phyloP scores from a whole-genome alignment of 2,797 vertebrate genomes.

The Anabacerthia variegaticeps region DNA sequence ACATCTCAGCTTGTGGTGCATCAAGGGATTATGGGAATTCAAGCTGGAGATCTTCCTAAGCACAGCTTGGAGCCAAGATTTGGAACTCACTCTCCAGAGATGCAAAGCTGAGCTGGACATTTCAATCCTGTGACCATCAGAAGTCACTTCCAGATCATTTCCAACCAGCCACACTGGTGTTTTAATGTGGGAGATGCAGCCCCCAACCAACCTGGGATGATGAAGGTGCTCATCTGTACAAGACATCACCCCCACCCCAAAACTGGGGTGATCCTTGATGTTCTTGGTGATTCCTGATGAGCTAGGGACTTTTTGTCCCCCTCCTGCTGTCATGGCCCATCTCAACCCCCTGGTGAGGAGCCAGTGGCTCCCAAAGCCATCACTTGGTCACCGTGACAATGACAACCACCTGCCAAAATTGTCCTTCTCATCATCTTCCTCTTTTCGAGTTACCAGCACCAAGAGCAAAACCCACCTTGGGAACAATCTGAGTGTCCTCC shows the following conservation, averaged over 20 bases:
- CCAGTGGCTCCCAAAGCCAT: not conserved
- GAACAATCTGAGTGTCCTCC: not conserved
- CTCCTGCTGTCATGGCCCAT: not conserved
- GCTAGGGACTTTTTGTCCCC: not conserved
- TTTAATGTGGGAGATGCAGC: fast-evolving
- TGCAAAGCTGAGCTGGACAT: not conserved
- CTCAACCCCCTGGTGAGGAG: fast-evolving
- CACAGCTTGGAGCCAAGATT: fast-evolving
- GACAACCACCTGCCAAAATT: not conserved
- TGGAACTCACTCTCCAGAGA: not conserved
- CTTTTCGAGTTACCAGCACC: not conserved
- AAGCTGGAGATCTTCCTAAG: not conserved
- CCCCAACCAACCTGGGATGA: not conserved
- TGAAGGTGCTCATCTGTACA: not conserved
- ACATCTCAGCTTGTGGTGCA: not conserved
- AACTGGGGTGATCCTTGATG: fast-evolving
- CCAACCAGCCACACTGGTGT: too few relatives aligned
- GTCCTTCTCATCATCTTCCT: not conserved
- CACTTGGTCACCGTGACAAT: fast-evolving
- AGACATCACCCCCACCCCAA: not conserved
- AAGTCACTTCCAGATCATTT: not conserved
- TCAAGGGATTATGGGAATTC: not conserved
- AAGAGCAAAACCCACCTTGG: not conserved
- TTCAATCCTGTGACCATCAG: not conserved
- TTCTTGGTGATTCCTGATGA: not conserved